Conservation (phyloP, 2,888 invertebrate species). For the Macrosoma leucophasiata region DNA sequence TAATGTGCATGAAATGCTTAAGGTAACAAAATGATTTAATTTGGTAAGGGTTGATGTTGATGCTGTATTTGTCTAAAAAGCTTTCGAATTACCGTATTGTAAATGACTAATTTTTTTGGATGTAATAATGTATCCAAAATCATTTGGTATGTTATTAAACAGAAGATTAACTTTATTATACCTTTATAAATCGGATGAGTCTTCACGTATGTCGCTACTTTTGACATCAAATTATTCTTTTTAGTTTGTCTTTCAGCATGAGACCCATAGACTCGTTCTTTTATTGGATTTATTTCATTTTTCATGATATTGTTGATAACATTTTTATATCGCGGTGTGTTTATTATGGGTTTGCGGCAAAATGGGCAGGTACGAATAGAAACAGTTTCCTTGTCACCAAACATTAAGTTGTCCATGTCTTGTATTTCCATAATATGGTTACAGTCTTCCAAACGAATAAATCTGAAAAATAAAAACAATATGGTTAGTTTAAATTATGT, state of each 20-base stretch:
- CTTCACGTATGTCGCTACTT: too few species aligned
- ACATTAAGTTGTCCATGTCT: conserved; percentile 59
- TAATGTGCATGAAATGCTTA: too few species aligned
- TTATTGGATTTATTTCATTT: conserved; percentile 57
- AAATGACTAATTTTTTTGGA: too few species aligned
- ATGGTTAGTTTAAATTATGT: too few species aligned
- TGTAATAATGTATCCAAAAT: too few species aligned
- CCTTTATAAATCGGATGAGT: too few species aligned
- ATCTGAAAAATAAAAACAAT: conserved; percentile 42
- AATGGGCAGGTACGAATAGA: conserved; percentile 69
- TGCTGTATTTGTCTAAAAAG: too few species aligned
- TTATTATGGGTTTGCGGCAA: conserved; percentile 76
- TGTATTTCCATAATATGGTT: conserved; percentile 63
- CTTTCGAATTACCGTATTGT: too few species aligned
- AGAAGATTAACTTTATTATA: too few species aligned
- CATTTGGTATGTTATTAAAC: too few species aligned
- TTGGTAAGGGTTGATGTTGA: too few species aligned
- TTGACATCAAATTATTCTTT: conserved; percentile 28
- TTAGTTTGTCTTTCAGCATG: conserved; percentile 32
- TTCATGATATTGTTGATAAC: conserved; percentile 54
- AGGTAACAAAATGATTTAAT: too few species aligned
- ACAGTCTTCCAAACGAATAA: conserved; percentile 72
- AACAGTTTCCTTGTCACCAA: conserved; percentile 39
- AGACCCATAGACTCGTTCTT: conserved; percentile 52
- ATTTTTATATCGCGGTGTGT: conserved; percentile 74